These are phyloP conservation scores for Alethe diademata DNA, from an alignment of 2,113 vertebrate genomes.

Conservation along the genomic window DNA sequence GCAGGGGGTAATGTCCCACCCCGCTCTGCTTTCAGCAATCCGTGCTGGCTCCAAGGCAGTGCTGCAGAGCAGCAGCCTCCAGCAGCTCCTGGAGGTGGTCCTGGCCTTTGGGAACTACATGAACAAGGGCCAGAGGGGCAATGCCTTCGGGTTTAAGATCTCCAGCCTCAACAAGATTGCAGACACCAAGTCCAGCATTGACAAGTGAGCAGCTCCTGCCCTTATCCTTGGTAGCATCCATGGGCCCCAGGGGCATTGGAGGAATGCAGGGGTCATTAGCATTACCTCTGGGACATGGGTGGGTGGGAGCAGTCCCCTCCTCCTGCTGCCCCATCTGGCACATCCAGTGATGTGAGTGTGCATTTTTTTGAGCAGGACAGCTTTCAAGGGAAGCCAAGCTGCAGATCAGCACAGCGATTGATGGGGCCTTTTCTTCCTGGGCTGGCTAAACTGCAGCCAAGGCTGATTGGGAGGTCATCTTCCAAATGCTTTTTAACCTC, in stretches of 20 bases:
- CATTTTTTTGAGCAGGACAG: background rate
- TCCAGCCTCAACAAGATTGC: conserved; percentile 98
- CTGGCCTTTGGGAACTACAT: conserved; percentile 98
- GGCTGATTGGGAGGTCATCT: background rate
- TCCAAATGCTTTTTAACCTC: background rate
- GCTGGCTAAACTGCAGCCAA: background rate
- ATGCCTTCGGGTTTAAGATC: conserved; percentile 95
- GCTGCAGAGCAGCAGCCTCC: conserved; percentile 87
- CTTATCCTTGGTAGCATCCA: background rate
- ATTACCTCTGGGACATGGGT: background rate
- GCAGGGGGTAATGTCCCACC: background rate
- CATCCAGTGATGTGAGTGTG: background rate
- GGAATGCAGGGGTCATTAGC: background rate
- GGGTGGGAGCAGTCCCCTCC: background rate
- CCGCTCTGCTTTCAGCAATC: conserved; percentile 78
- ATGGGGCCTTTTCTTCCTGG: background rate
- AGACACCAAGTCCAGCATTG: conserved; percentile 98
- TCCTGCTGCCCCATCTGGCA: background rate
- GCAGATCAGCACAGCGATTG: background rate
- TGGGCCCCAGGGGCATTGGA: background rate
- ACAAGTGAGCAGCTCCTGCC: conserved; percentile 85
- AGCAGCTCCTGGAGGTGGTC: conserved; percentile 95
- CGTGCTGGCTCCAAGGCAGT: conserved; percentile 89
- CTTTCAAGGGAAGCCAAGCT: background rate
- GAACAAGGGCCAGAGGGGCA: conserved; percentile 98